These are phyloP conservation scores for Vanacampus margaritifer DNA, from an alignment of 2,113 vertebrate genomes.

Conservation along the genomic window DNA sequence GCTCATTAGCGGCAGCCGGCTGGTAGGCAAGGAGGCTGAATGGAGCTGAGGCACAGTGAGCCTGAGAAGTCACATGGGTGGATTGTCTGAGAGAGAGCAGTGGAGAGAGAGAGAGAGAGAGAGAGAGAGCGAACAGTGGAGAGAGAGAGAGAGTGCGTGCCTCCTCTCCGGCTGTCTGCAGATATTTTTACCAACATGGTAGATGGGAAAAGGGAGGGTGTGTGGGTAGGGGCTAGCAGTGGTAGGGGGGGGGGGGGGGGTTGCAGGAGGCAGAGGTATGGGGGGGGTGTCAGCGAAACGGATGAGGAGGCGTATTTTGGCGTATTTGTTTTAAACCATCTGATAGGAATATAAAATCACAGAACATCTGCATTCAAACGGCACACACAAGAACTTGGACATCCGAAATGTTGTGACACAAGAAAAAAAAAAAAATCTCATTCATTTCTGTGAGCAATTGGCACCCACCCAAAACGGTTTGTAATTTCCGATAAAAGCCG, in stretches of 20 bases:
- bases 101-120: constrained; percentile 39
- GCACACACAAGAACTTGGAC: background rate
- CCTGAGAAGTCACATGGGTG: constrained; percentile 93
- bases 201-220: constrained; percentile 49
- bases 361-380: background rate
- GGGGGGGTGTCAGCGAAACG: constrained; percentile 27
- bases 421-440: background rate
- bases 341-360: background rate
- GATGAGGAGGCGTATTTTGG: constrained; percentile 17
- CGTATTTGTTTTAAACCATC: background rate
- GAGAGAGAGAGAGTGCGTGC: constrained; percentile 67
- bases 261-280: constrained; percentile 17
- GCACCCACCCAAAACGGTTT: no score
- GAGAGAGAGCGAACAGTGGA: constrained; percentile 53
- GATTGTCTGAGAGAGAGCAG: constrained; percentile 76
- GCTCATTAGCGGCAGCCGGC: constrained; percentile 95
- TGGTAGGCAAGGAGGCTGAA: constrained; percentile 83
- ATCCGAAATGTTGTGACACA: background rate
- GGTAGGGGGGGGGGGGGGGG: constrained; percentile 65
- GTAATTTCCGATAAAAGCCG: no score
- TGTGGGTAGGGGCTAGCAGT: background rate
- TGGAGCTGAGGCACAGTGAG: constrained; percentile 81
- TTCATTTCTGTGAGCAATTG: no score
- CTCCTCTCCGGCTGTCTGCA: constrained; percentile 86
- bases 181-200: constrained; percentile 91